These are phyloP conservation scores for Pandemis corylana DNA, from an alignment of 2,888 invertebrate species.

Conservation along the genomic window DNA sequence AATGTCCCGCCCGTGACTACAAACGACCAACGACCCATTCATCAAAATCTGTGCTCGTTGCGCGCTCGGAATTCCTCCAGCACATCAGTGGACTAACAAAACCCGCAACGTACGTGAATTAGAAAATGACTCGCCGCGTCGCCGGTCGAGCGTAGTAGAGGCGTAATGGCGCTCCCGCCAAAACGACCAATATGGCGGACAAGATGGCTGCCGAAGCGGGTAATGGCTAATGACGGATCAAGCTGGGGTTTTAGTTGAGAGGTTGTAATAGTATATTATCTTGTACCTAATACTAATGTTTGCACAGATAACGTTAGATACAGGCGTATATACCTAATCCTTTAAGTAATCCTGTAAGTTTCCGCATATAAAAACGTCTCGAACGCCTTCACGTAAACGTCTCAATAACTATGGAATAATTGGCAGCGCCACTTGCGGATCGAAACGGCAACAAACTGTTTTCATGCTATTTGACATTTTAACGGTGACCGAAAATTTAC, in stretches of 20 bases:
- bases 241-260: not conserved
- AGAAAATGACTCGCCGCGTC: not conserved
- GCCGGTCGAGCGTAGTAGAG: not conserved
- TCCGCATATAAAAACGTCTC: too few relatives aligned
- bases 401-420: too few relatives aligned
- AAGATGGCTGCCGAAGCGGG: not conserved
- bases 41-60: not conserved
- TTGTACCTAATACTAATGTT: not conserved
- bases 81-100: not conserved
- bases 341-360: too few relatives aligned
- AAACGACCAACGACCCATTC: not conserved
- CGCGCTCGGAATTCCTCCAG: not conserved
- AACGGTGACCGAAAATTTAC: too few relatives aligned
- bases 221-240: conserved; percentile 10
- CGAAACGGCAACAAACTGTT: too few relatives aligned
- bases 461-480: too few relatives aligned
- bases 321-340: too few relatives aligned
- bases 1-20: conserved; percentile 40
- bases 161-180: conserved; percentile 6
- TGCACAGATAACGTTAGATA: not conserved
- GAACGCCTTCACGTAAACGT: too few relatives aligned
- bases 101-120: not conserved
- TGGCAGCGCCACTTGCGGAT: too few relatives aligned
- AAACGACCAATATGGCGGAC: conserved; percentile 5
- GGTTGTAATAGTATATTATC: not conserved